phyloP scores from a whole-genome alignment of 2,888 invertebrate genomes.

The Hermodice carunculata region DNA sequence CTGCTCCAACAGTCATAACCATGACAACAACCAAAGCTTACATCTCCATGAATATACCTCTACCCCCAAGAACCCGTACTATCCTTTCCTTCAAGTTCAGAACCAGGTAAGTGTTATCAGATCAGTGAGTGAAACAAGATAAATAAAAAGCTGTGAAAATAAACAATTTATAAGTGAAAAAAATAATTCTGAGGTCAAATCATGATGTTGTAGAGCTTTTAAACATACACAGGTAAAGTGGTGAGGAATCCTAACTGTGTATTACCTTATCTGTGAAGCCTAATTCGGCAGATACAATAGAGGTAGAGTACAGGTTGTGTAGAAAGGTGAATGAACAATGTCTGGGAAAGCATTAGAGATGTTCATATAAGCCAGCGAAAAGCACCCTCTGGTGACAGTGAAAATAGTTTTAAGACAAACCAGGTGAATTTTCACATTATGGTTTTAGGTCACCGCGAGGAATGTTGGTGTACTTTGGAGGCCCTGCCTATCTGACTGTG shows the following conservation, averaged over 20 bases:
- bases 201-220: too few species aligned
- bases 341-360: too few species aligned
- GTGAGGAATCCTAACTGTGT: too few species aligned
- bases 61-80: slow-evolving; percentile 37
- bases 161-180: neutral
- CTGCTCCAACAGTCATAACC: slow-evolving; percentile 35
- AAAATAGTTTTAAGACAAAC: too few species aligned
- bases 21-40: slow-evolving; percentile 27
- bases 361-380: too few species aligned
- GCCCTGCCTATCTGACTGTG: slow-evolving; percentile 41
- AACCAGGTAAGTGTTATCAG: slow-evolving; percentile 19
- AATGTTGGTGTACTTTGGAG: slow-evolving; percentile 42
- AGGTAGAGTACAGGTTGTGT: too few species aligned
- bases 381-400: too few species aligned
- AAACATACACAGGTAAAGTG: too few species aligned
- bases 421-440: too few species aligned
- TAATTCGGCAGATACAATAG: too few species aligned
- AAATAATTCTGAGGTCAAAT: neutral
- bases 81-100: slow-evolving; percentile 32
- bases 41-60: slow-evolving; percentile 30
- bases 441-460: slow-evolving; percentile 31
- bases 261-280: too few species aligned
- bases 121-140: neutral
- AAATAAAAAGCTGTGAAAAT: neutral
- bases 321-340: too few species aligned